phyloP scores from a whole-genome alignment of 2,797 vertebrate genomes.

The Chelon auratus region DNA sequence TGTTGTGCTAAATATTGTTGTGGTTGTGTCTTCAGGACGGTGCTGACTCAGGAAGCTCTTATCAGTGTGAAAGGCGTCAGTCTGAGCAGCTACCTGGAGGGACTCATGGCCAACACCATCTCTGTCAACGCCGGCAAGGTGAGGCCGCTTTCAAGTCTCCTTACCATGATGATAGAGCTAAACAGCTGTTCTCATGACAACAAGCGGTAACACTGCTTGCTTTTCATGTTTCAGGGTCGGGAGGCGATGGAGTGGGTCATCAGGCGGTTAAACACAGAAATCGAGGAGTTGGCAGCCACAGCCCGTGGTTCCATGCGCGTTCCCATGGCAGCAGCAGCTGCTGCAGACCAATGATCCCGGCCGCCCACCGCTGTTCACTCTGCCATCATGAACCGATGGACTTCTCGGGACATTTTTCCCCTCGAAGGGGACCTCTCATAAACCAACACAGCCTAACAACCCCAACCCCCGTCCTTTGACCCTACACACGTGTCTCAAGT shows the following conservation, averaged over 20 bases:
- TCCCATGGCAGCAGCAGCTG: conserved; percentile 93
- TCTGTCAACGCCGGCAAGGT: conserved; percentile 96
- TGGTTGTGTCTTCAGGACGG: conserved; percentile 84
- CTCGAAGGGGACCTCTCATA: conserved; percentile 32
- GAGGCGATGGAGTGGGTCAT: conserved; percentile 99
- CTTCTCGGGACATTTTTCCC: conserved; percentile 47
- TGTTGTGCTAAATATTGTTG: not conserved
- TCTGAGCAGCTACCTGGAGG: conserved; percentile 96
- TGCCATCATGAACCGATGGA: conserved; percentile 50
- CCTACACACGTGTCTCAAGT: conserved; percentile 20
- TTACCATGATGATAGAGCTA: too few relatives aligned
- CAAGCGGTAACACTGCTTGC: not conserved
- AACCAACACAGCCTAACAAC: conserved; percentile 56
- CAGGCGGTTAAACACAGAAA: conserved; percentile 91
- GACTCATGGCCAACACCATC: conserved; percentile 96
- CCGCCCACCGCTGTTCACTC: not conserved
- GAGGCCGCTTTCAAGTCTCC: not conserved
- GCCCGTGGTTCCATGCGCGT: conserved; percentile 90
- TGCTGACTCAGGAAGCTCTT: conserved; percentile 96
- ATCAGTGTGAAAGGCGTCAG: conserved; percentile 97
- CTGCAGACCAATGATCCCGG: conserved; percentile 88
- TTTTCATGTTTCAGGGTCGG: conserved; percentile 86
- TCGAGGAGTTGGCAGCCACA: conserved; percentile 92
- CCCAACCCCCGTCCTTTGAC: conserved; percentile 24
- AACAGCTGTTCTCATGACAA: not conserved